A percentile compares a stretch with the other conserved stretches of the same genome.
These are phyloP conservation scores for Ochropleura plecta DNA, from an alignment of 2,888 invertebrate genomes.

Conservation along the genomic window DNA sequence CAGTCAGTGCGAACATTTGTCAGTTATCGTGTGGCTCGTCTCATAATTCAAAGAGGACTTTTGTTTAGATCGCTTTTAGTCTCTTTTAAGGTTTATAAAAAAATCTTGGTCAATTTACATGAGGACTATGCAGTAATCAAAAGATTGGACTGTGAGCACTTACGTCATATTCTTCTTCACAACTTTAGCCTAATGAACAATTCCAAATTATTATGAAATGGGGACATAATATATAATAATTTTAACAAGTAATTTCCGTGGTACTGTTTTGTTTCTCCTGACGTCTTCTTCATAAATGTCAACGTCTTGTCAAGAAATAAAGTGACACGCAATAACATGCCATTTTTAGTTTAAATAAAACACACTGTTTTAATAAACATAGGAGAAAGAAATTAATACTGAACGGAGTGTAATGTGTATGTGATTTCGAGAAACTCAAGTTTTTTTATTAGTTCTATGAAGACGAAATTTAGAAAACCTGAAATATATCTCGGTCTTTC, in stretches of 20 bases:
- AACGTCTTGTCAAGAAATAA: constrained; percentile 32
- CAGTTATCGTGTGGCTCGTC: too few relatives aligned
- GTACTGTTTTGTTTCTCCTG: constrained; percentile 12
- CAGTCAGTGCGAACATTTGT: too few relatives aligned
- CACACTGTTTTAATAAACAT: constrained; percentile 20
- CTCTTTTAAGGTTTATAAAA: too few relatives aligned
- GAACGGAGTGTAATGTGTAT: neutral
- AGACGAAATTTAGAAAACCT: neutral
- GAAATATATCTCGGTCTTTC: neutral
- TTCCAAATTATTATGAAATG: neutral
- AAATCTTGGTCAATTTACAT: too few relatives aligned
- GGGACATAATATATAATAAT: constrained; percentile 18
- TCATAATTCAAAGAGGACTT: too few relatives aligned
- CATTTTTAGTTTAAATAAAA: constrained; percentile 45
- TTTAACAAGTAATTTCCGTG: constrained; percentile 21
- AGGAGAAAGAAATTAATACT: neutral
- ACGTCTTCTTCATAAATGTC: constrained; percentile 28
- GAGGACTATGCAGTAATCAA: neutral
- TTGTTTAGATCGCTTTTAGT: too few relatives aligned
- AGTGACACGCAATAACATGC: constrained; percentile 36
- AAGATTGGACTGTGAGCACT: neutral
- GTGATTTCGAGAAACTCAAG: neutral
- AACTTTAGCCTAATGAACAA: neutral
- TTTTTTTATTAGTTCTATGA: neutral
- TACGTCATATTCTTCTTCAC: neutral